Evolutionary conservation across 1,140 invertebrate genomes (phyloP).

Genomic region (Mylabris phalerata): DNA sequence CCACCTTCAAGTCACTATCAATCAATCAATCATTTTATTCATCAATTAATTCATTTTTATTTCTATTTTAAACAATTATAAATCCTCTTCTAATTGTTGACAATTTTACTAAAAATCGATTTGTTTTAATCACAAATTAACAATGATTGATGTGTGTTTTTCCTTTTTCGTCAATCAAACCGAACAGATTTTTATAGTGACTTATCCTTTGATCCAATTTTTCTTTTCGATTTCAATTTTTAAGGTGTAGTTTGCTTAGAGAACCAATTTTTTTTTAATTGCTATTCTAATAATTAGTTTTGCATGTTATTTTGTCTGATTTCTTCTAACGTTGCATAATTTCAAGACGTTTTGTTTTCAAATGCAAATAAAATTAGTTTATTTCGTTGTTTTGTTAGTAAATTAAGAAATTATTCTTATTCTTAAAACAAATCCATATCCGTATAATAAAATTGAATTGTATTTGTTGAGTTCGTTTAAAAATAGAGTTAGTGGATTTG

Average conservation of each 20-base stretch:
- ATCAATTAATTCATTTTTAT: neutral
- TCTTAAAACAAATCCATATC: neutral
- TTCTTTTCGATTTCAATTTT: slow-evolving; percentile 19
- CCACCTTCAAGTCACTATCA: slow-evolving; percentile 9
- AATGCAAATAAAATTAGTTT: slow-evolving; percentile 29
- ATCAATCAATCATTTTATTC: neutral
- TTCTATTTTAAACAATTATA: neutral
- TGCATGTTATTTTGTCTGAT: slow-evolving; percentile 18
- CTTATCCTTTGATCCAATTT: slow-evolving; percentile 4
- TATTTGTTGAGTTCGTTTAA: neutral
- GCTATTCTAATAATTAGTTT: slow-evolving; percentile 7
- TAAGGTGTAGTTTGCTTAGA: slow-evolving; percentile 42
- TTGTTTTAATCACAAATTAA: slow-evolving; percentile 16
- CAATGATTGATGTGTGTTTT: slow-evolving; percentile 9
- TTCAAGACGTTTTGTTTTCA: slow-evolving; percentile 19
- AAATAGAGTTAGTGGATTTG: slow-evolving; percentile 13
- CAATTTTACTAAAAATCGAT: neutral
- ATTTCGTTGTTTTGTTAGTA: neutral
- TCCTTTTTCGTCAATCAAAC: too few species aligned
- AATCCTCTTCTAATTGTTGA: neutral
- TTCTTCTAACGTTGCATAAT: slow-evolving; percentile 13
- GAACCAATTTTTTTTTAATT: slow-evolving; percentile 12
- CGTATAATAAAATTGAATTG: neutral
- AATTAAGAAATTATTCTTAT: neutral
- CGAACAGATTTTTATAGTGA: slow-evolving; percentile 4